Percentiles rank a stretch among this genome's conserved stretches.
Conservation (phyloP, 2,888 invertebrate genomes). For the Erebia aethiops region DNA sequence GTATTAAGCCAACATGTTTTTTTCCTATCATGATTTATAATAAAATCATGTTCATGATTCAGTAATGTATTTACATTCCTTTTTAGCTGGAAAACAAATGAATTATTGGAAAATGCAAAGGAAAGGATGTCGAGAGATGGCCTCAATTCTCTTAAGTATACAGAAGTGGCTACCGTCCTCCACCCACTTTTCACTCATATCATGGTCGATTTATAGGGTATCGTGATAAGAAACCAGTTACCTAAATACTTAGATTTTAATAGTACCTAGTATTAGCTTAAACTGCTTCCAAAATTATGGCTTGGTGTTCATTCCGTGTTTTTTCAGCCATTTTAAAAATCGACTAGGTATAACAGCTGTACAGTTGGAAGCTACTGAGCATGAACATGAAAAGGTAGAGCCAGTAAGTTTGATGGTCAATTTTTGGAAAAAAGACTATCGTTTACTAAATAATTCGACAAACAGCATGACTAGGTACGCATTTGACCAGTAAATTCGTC, state of each 20-base stretch:
- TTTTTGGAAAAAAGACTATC: too few relatives aligned
- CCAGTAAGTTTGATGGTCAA: too few relatives aligned
- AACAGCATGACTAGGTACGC: too few relatives aligned
- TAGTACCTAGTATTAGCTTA: neutral
- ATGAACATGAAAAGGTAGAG: too few relatives aligned
- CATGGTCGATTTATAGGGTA: slow-evolving; percentile 79
- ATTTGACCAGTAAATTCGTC: too few relatives aligned
- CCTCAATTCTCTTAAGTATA: slow-evolving; percentile 83
- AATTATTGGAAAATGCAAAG: slow-evolving; percentile 70
- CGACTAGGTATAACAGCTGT: too few relatives aligned
- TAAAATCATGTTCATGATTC: too few relatives aligned
- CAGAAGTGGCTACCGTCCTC: slow-evolving; percentile 80
- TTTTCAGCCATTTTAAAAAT: too few relatives aligned
- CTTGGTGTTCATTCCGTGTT: neutral
- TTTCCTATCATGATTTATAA: too few relatives aligned
- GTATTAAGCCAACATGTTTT: neutral
- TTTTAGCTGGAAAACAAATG: slow-evolving; percentile 76
- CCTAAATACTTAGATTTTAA: neutral
- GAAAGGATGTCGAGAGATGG: slow-evolving; percentile 83
- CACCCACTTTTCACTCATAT: slow-evolving; percentile 85
- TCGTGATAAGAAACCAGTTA: slow-evolving; percentile 39
- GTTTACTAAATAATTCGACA: too few relatives aligned
- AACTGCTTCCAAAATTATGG: neutral
- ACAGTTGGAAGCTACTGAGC: too few relatives aligned
- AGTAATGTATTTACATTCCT: neutral